Percentiles rank a stretch among this genome's conserved stretches.
These are phyloP conservation scores for Muscicapa striata DNA, from an alignment of 2,797 vertebrate species.

Conservation along the genomic window DNA sequence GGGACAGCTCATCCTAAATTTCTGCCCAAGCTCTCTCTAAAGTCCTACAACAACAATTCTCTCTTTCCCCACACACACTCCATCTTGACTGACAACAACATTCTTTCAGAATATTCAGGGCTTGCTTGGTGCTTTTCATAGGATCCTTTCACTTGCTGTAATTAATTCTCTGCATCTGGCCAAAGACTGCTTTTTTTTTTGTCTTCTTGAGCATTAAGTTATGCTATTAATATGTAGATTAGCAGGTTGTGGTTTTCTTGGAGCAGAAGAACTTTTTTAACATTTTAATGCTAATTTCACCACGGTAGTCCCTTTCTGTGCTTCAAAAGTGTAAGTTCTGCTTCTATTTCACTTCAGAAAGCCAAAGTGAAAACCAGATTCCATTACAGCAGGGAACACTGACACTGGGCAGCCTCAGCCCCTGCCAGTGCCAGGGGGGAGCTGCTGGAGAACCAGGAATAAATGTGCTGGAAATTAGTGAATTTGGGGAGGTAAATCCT, in stretches of 20 bases:
- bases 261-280: slow-evolving; percentile 2
- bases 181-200: slow-evolving; percentile 11
- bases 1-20: background rate
- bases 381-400: background rate
- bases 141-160: slow-evolving; percentile 19
- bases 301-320: background rate
- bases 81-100: background rate
- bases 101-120: background rate
- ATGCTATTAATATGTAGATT: slow-evolving; percentile 41
- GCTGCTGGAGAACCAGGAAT: background rate
- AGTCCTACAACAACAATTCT: background rate
- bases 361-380: background rate
- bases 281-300: background rate
- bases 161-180: slow-evolving; percentile 52
- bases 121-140: background rate
- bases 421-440: background rate
- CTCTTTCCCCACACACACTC: background rate
- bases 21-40: background rate
- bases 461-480: background rate
- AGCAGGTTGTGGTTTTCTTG: background rate
- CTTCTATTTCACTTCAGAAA: background rate
- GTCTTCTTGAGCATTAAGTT: background rate
- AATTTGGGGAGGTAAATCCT: background rate
- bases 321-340: background rate
- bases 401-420: background rate